Evolutionary conservation across 2,888 invertebrate genomes (phyloP), one percentile per base, ranked within the genome.

Genomic region (Gasteruption jaculator): DNA sequence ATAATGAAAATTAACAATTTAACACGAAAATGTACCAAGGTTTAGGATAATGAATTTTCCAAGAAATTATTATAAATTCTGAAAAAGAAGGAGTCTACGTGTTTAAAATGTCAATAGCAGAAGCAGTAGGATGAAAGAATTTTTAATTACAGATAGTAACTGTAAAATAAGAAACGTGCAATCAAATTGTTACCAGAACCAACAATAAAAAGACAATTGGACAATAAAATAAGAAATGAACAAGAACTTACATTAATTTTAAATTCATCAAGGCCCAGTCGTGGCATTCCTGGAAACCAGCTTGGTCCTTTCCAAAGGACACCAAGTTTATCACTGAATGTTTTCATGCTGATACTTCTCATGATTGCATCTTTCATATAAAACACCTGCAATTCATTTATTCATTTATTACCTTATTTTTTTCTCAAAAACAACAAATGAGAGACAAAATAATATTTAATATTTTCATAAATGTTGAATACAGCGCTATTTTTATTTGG

Each of bases 281-380:
- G 72, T 1, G 84, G 81, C 36, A 78, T 79, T 0, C 91, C 91
- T 0, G 91, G 90, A 50, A 79, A 74, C 91, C 91, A 93, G 54
- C 91, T 91, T 0, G 92, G 92, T 0, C 92, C 92, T 73, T 85
- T 89, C 63, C 89, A 78, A 1, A 88, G 61, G 0, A 85, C 84
- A 5, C 76, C 78, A 12, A 91, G 53, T 63, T 84, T 87, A 60
- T 90, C 74, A 1, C 65, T 71, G 72, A 80, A 76, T 1, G 72
- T 75, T 10, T 74, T 63, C 71, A 83, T 79, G 1, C 71, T 65
- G 31, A 75, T 72, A 61, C 82, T 78, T 59, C 80, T 84, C 36
- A 79, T 72, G 2, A 82, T 65, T 24, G 90, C 82, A 60, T 85
- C 80, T 38, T 73, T 73, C 0, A 81, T 81, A 67, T 91, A 90